Conservation (phyloP, 1,140 invertebrate genomes). For the Chlorops oryzae region DNA sequence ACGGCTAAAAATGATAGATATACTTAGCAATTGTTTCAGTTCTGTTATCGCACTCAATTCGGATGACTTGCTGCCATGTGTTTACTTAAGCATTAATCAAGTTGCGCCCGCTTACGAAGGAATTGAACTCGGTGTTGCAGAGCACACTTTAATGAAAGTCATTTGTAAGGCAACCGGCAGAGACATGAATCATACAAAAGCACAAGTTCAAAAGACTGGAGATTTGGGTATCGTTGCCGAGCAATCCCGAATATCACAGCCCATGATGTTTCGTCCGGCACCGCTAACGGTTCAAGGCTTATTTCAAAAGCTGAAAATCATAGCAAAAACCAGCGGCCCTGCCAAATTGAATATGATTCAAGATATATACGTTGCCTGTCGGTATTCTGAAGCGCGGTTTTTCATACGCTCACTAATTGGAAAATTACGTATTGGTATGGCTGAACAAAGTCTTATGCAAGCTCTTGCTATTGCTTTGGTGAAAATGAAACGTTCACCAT, state of each 20-base stretch:
- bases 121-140: slow-evolving; percentile 87
- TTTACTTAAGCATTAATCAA: slow-evolving; percentile 95
- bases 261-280: slow-evolving; percentile 76
- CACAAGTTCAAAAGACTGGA: slow-evolving; percentile 70
- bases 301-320: slow-evolving; percentile 82
- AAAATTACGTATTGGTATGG: slow-evolving; percentile 92
- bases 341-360: slow-evolving; percentile 77
- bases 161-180: slow-evolving; percentile 89
- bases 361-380: slow-evolving; percentile 91
- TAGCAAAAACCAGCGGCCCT: slow-evolving; percentile 79
- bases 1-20: slow-evolving; percentile 90
- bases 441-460: slow-evolving; percentile 91
- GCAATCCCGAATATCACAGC: slow-evolving; percentile 79
- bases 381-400: slow-evolving; percentile 84
- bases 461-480: slow-evolving; percentile 79
- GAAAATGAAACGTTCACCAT: slow-evolving; percentile 60
- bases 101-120: slow-evolving; percentile 91
- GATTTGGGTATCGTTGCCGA: slow-evolving; percentile 94
- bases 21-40: slow-evolving; percentile 87
- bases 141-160: slow-evolving; percentile 89
- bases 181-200: slow-evolving; percentile 77
- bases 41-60: slow-evolving; percentile 86
- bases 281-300: slow-evolving; percentile 64
- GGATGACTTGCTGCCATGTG: slow-evolving; percentile 78
- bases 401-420: slow-evolving; percentile 83